phyloP scores from a whole-genome alignment of 2,797 vertebrate species.

The Macrochelys suwanniensis region DNA sequence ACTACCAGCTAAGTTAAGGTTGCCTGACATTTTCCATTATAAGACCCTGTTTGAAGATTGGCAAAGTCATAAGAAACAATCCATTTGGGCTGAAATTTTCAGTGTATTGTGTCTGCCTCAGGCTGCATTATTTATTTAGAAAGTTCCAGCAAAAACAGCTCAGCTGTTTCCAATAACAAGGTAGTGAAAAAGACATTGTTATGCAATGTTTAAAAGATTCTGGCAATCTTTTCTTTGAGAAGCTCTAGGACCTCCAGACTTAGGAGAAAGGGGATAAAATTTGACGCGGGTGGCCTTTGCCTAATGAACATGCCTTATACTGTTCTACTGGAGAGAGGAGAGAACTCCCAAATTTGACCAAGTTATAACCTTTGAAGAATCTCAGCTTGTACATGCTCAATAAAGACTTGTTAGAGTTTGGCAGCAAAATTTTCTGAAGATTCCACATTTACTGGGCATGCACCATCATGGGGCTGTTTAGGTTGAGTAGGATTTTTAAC shows the following conservation, averaged over 20 bases:
- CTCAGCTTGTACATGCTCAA: background rate
- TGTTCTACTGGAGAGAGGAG: background rate
- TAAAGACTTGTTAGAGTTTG: background rate
- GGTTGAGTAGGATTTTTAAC: background rate
- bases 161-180: background rate
- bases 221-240: background rate
- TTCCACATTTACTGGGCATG: background rate
- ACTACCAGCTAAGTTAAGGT: background rate
- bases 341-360: background rate
- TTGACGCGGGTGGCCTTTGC: no score
- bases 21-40: background rate
- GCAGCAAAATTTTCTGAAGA: background rate
- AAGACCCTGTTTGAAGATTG: background rate
- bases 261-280: no score
- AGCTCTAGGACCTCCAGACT: no score
- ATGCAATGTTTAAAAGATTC: background rate
- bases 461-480: background rate
- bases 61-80: background rate
- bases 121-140: background rate
- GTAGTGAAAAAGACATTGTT: background rate
- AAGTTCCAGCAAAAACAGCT: background rate
- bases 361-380: background rate
- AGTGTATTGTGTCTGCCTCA: background rate
- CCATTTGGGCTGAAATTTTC: background rate
- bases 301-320: no score